These are phyloP conservation scores for Nomada fabriciana DNA, from an alignment of 2,888 invertebrate genomes.

Conservation along the genomic window DNA sequence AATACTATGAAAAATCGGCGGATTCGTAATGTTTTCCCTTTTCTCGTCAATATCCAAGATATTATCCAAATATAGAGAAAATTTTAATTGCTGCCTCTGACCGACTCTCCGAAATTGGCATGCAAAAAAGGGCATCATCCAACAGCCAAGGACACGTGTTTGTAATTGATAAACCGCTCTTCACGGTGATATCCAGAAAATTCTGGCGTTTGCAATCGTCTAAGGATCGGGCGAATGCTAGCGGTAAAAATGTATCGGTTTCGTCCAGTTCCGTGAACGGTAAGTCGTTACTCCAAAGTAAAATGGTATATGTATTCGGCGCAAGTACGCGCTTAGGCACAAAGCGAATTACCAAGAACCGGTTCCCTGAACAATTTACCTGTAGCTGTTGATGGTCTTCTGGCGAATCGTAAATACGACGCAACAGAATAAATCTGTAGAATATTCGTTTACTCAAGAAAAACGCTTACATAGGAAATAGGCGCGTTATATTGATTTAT, in stretches of 20 bases:
- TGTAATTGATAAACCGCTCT: slow-evolving; percentile 36
- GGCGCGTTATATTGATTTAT: slow-evolving; percentile 77
- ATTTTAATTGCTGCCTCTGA: slow-evolving; percentile 50
- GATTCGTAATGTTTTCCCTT: slow-evolving; percentile 53
- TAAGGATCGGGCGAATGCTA: slow-evolving; percentile 37
- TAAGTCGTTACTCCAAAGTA: slow-evolving; percentile 49
- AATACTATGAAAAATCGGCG: slow-evolving; percentile 75
- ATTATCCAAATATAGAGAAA: slow-evolving; percentile 32
- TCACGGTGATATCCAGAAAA: slow-evolving; percentile 50
- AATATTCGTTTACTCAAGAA: slow-evolving; percentile 40
- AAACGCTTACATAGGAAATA: slow-evolving; percentile 57
- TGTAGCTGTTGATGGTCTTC: slow-evolving; percentile 54
- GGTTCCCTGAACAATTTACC: slow-evolving; percentile 60
- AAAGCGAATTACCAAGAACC: slow-evolving; percentile 60
- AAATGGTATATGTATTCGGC: slow-evolving; percentile 47
- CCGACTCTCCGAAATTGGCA: slow-evolving; percentile 54
- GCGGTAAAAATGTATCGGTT: slow-evolving; percentile 41
- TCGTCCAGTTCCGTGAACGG: slow-evolving; percentile 39
- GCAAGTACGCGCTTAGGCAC: slow-evolving; percentile 50
- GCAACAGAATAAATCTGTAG: slow-evolving; percentile 51
- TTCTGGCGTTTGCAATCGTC: slow-evolving; percentile 47
- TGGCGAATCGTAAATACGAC: slow-evolving; percentile 37
- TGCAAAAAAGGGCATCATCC: slow-evolving; percentile 61
- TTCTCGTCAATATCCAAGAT: slow-evolving; percentile 32
- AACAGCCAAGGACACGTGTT: slow-evolving; percentile 60